These are phyloP conservation scores for Rhombomys opimus DNA, from an alignment of 2,113 vertebrate genomes.

Conservation along the genomic window DNA sequence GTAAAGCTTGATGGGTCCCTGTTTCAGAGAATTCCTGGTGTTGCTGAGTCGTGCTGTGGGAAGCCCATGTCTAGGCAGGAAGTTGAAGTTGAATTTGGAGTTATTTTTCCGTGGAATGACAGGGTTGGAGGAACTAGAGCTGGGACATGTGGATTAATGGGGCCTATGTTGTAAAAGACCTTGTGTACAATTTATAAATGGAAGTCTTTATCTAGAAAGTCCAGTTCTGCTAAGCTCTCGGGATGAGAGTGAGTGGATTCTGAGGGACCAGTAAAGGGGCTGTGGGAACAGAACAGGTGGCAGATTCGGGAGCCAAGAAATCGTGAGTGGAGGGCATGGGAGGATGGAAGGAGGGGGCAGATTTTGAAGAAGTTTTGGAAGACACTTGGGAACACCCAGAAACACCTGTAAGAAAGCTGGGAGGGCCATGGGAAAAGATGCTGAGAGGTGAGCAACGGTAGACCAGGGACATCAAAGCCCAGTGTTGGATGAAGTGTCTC, in stretches of 20 bases:
- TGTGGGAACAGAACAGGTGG: not conserved
- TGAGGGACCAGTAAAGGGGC: not conserved
- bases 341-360: not conserved
- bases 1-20: not conserved
- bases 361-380: not conserved
- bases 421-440: not conserved
- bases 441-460: not conserved
- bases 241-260: not conserved
- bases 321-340: not conserved
- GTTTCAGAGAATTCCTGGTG: not conserved
- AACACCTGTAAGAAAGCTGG: not conserved
- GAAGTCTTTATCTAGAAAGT: not conserved
- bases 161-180: no score
- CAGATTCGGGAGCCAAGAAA: not conserved
- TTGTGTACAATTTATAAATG: not conserved
- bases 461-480: not conserved
- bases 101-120: rapidly evolving
- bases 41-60: not conserved
- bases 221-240: not conserved
- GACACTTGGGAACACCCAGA: not conserved
- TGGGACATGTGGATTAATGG: not conserved
- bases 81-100: no score
- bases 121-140: not conserved
- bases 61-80: not conserved
- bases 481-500: not conserved